Conservation (phyloP, 2,113 vertebrate genomes). For the Phocoena sinus region DNA sequence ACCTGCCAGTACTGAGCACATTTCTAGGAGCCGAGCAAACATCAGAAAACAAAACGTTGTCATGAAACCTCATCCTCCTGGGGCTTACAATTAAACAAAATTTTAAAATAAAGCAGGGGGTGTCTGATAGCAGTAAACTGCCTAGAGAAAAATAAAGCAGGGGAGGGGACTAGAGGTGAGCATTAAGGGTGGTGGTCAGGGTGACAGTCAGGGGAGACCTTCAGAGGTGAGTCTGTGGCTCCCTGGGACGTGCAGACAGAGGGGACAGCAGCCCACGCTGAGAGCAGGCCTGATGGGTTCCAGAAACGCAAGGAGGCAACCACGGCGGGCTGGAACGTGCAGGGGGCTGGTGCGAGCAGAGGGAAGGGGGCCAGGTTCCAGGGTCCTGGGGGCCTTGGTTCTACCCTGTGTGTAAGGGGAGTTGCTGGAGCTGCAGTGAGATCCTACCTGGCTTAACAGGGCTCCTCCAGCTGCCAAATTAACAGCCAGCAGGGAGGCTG, state of each 20-base stretch:
- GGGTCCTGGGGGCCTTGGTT: neutral
- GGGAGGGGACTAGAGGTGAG: neutral
- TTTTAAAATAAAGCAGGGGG: neutral
- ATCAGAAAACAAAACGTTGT: neutral
- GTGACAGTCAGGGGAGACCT: too few species aligned
- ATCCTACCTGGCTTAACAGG: too few species aligned
- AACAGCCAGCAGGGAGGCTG: neutral
- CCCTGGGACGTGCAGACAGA: neutral
- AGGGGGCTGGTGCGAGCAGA: neutral
- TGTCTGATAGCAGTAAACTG: too few species aligned
- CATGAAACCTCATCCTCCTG: neutral
- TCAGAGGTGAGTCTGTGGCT: neutral
- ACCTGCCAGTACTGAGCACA: neutral
- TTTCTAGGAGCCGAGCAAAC: neutral
- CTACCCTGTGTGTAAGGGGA: neutral
- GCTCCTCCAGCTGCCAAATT: neutral
- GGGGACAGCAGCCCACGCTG: neutral
- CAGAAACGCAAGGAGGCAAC: neutral
- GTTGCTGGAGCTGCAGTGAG: neutral
- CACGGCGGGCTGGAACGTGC: neutral
- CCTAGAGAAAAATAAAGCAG: neutral
- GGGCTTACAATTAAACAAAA: neutral
- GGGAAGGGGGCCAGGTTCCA: too few species aligned
- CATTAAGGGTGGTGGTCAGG: neutral
- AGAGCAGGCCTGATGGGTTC: neutral